Base-by-base conservation (phyloP, 2,797 vertebrate genomes). In the Eurystomus glaucurus region DNA sequence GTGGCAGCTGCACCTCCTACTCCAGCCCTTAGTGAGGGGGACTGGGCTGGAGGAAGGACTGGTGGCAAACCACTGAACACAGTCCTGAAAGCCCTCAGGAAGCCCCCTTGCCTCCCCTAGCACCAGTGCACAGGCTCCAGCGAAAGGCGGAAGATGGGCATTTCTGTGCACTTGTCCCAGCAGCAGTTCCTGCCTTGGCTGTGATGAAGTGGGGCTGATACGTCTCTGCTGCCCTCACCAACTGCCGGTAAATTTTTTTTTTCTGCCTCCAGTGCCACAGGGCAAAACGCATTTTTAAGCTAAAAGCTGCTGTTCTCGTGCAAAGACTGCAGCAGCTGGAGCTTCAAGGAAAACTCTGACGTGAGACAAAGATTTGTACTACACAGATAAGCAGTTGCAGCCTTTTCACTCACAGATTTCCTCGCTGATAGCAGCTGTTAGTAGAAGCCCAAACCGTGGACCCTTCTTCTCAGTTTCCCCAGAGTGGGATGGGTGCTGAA, bases 271-370 rank as follows among this genome's bases (percentile, higher is more conserved):
- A 6, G n/a, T 9, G n/a, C 16, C 65, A 16, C 58, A 22, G 35
- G 41, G 48, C 46, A 74, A 74, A 64, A 0, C 60, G 43, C 41
- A 2, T 17, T 16, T 52, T 43, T 9, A 17, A 48, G 33, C 31
- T 17, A 7, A 26, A 41, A 64, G n/a, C 54, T 33, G 60, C 31
- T 31, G 33, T 48, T 92, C 70, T 96, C 93, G 3, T 97, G 96
- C 96, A 66, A 96, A 95, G 90, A 4, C 88, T 88, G 88, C 87
- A 79, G 64, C 39, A 58, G 78, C 54, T 72, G 93, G 87, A 89
- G 96, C 87, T 79, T 70, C 55, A 5, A 85, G 96, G 90, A 80
- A 96, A 95, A 88, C 48, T 75, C 68, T 97, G 93, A 61, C 79
- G 85, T 96, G 95, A 72, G 54, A 86, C 58, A 64, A n/a, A 91